Evolutionary conservation across 2,113 vertebrate genomes (phyloP), one percentile per base, ranked within the genome.

Genomic region (Pachyramphus minor): DNA sequence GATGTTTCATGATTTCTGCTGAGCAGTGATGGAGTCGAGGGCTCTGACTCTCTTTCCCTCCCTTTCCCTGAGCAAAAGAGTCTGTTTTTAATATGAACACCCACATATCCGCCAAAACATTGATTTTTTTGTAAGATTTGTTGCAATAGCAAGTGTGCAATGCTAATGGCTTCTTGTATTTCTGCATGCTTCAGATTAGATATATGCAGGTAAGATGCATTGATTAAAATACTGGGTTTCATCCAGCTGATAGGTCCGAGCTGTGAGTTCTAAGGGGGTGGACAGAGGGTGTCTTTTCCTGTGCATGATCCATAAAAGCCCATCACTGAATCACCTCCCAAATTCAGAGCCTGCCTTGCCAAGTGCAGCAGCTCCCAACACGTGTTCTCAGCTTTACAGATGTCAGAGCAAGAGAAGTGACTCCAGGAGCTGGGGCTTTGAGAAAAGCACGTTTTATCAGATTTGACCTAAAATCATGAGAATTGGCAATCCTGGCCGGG

Each of bases 111-210:
- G 12, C 78, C 69, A 12, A 31, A 53, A n/a, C 33, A 6, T 0
- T 0, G 63, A 5, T 6, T 28, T 53, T 58, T 30, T 31, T 7
- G 2, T 11, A 47, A 72, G 44, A 24, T 68, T 18, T 93, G 19
- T 85, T 49, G 50, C 39, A 41, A 18, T 19, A 21, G 22, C 4
- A 5, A 67, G 76, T 78, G 74, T 95, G 39, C 68, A 35, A 93
- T 25, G 90, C 94, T 98, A 95, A 98, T 92, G 97, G 30, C 96
- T 89, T 96, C 96, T 98, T 96, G 95, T 97, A 50, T 97, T 96
- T 95, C 94, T 95, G 87, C 98, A 99, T 71, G 99, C 99, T 98
- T 97, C 99, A 99, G 99, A 99, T 99, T 93, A 98, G 99, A 97
- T 99, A 99, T 78, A 99, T 99, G 99, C 99, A 99, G 99, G 99